Percentiles rank a stretch among this genome's conserved stretches.
These are phyloP conservation scores for Agapornis roseicollis DNA, from an alignment of 2,113 vertebrate genomes.

Conservation along the genomic window DNA sequence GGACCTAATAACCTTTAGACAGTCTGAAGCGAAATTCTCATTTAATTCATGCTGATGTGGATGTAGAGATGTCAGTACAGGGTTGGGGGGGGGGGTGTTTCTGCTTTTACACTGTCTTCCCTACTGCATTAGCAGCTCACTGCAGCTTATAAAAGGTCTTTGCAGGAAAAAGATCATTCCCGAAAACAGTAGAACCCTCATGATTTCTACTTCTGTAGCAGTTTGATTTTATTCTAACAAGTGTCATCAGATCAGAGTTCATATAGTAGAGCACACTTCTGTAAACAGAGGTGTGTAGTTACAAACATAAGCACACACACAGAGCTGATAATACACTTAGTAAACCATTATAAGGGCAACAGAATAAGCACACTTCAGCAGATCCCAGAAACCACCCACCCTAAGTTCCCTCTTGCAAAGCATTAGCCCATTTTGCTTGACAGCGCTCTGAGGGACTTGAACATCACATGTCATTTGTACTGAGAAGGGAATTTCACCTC, in stretches of 20 bases:
- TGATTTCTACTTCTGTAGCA: background rate
- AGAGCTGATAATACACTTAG: background rate
- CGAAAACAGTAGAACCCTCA: background rate
- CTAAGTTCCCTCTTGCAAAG: background rate
- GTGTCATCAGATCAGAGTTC: background rate
- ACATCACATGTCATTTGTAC: rapidly evolving
- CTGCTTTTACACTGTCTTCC: background rate
- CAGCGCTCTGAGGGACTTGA: background rate
- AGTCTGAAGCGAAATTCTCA: background rate
- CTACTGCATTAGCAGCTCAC: background rate
- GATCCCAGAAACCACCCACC: background rate
- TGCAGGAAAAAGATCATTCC: background rate
- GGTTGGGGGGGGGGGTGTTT: no score
- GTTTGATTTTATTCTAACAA: background rate
- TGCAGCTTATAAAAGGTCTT: background rate
- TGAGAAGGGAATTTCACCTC: conserved; percentile 8
- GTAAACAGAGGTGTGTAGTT: background rate
- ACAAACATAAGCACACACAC: background rate
- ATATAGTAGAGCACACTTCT: background rate
- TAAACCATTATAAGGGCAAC: background rate
- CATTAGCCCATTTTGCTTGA: background rate
- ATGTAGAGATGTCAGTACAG: background rate
- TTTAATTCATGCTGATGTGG: background rate
- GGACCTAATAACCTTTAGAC: background rate
- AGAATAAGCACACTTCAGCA: background rate